Evolutionary conservation across 2,888 invertebrate genomes (phyloP).

Genomic region (Colletes collaris): DNA sequence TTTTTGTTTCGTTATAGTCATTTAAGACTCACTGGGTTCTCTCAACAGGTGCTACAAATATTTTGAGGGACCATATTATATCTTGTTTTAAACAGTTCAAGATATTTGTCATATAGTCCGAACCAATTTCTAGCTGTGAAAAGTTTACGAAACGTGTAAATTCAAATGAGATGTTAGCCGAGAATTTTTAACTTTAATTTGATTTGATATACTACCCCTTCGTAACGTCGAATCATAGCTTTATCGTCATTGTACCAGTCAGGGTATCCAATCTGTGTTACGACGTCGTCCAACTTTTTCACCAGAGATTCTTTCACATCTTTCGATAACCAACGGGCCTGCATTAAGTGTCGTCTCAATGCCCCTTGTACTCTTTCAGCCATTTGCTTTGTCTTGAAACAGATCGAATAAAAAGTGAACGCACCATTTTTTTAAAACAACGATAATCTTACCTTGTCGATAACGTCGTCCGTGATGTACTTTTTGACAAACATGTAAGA

Average conservation of each 20-base stretch:
- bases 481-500: conserved; percentile 60
- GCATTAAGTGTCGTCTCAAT: conserved; percentile 39
- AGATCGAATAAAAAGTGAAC: neutral
- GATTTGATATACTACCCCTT: conserved; percentile 36
- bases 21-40: conserved; percentile 41
- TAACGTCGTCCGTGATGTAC: conserved; percentile 39
- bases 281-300: conserved; percentile 50
- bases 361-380: conserved; percentile 44
- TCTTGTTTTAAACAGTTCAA: conserved; percentile 48
- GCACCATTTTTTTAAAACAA: too few species aligned
- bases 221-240: conserved; percentile 50
- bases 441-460: conserved; percentile 31
- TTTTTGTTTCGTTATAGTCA: neutral
- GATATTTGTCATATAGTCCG: conserved; percentile 60
- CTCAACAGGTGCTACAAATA: neutral
- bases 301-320: conserved; percentile 34
- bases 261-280: conserved; percentile 57
- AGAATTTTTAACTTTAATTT: neutral
- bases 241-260: conserved; percentile 61
- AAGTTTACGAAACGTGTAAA: neutral
- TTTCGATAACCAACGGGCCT: conserved; percentile 50
- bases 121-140: conserved; percentile 48
- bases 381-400: conserved; percentile 52
- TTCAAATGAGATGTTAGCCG: neutral
- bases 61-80: neutral